phyloP scores from a whole-genome alignment of 92 coral and sea anemone genomes.

The Epizoanthus fatuus region DNA sequence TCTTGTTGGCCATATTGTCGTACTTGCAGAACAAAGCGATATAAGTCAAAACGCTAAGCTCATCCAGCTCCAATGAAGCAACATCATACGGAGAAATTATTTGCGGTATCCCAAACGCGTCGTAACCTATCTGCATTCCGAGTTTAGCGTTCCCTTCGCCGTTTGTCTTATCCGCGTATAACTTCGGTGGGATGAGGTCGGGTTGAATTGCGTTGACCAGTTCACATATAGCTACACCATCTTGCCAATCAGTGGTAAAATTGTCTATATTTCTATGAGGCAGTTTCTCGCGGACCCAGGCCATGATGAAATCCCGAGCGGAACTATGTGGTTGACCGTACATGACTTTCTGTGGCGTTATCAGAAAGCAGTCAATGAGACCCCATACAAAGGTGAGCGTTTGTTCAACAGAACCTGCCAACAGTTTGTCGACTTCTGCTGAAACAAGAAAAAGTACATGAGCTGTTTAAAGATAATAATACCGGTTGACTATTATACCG shows the following conservation, averaged over 20 bases:
- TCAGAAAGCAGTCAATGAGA: conserved; percentile 76
- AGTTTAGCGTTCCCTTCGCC: conserved; percentile 88
- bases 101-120: conserved; percentile 95
- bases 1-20: conserved; percentile 73
- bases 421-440: conserved; percentile 73
- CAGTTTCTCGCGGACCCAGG: conserved; percentile 92
- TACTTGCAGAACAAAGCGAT: conserved; percentile 94
- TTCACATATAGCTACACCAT: conserved; percentile 92
- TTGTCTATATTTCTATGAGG: conserved; percentile 80
- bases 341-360: conserved; percentile 76
- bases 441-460: neutral
- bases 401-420: conserved; percentile 71
- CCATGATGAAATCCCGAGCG: conserved; percentile 87
- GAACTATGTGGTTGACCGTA: conserved; percentile 79
- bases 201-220: conserved; percentile 91
- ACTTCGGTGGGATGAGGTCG: conserved; percentile 78
- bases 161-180: conserved; percentile 80
- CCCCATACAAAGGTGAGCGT: conserved; percentile 85
- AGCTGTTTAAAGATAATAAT: neutral
- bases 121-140: conserved; percentile 96
- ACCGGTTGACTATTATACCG: neutral
- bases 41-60: conserved; percentile 93
- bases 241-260: conserved; percentile 94
- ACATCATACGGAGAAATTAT: conserved; percentile 94
- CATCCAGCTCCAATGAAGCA: conserved; percentile 89